Percentiles rank a stretch among this genome's conserved stretches.
Conservation (phyloP, 2,113 vertebrate genomes). For the Herpailurus yagouaroundi region DNA sequence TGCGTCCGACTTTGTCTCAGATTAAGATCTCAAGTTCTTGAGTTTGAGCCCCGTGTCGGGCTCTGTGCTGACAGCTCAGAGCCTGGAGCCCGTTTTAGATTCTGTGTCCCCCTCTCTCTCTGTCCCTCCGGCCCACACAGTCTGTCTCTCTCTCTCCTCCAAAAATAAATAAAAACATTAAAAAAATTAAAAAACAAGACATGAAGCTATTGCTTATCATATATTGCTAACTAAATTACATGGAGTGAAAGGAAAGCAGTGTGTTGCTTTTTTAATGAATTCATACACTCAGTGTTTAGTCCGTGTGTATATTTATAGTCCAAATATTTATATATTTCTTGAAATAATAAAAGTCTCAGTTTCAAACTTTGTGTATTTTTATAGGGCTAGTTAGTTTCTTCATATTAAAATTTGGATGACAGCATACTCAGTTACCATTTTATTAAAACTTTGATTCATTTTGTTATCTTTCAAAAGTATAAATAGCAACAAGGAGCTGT, state of each 20-base stretch:
- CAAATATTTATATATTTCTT: background rate
- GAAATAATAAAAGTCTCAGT: conserved; percentile 37
- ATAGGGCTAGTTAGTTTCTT: conserved; percentile 14
- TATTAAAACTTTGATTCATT: conserved; percentile 44
- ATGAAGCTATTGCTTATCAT: background rate
- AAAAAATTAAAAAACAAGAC: background rate
- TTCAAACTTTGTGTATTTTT: conserved; percentile 55
- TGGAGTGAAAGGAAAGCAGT: background rate
- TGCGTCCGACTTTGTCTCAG: too few relatives aligned
- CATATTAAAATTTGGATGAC: conserved; percentile 50
- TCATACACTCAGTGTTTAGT: background rate
- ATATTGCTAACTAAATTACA: background rate
- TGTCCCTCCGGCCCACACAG: too few relatives aligned
- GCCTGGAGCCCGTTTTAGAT: too few relatives aligned
- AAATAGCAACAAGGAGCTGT: conserved; percentile 34
- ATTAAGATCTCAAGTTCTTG: too few relatives aligned
- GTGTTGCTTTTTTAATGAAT: conserved; percentile 19
- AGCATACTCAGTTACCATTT: conserved; percentile 14
- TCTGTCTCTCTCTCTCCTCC: too few relatives aligned
- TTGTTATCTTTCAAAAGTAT: conserved; percentile 55
- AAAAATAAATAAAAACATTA: too few relatives aligned
- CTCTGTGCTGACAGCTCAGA: too few relatives aligned
- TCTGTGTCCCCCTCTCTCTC: too few relatives aligned
- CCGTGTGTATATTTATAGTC: background rate
- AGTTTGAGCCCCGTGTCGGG: too few relatives aligned